phyloP scores from a whole-genome alignment of 1,140 invertebrate species.

The Leptestheria dahalacensis region DNA sequence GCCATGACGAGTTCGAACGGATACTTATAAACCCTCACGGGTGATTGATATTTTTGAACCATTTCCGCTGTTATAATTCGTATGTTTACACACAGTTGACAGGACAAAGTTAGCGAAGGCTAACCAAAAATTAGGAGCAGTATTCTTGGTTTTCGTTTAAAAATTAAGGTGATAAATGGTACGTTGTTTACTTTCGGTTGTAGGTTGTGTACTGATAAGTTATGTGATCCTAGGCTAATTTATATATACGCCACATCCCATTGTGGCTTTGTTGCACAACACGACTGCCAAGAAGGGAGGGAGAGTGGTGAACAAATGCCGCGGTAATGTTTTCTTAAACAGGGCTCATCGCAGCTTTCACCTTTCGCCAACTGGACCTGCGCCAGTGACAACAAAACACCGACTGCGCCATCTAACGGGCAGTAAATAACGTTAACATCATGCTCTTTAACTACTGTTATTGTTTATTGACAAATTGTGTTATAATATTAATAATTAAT shows the following conservation, averaged over 20 bases:
- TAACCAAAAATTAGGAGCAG: neutral
- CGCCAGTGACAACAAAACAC: neutral
- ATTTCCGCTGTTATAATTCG: constrained; percentile 43
- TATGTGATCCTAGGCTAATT: too few relatives aligned
- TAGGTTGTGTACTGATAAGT: too few relatives aligned
- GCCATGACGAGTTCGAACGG: constrained; percentile 93
- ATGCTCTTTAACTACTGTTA: neutral
- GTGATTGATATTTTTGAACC: constrained; percentile 94
- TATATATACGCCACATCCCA: too few relatives aligned
- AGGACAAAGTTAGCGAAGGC: neutral
- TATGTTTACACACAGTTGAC: neutral
- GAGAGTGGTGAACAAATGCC: neutral
- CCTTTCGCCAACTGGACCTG: neutral
- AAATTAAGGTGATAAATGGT: too few relatives aligned
- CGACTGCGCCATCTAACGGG: neutral
- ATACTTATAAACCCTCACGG: constrained; percentile 89
- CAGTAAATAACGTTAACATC: neutral
- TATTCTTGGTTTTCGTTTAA: too few relatives aligned
- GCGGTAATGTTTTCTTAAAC: neutral
- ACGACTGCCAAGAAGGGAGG: neutral
- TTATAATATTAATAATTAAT: too few relatives aligned
- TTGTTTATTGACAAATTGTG: too few relatives aligned
- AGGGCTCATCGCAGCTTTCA: neutral
- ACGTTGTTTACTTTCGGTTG: too few relatives aligned
- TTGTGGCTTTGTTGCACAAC: neutral